Conservation (phyloP, 1,140 invertebrate species). For the Calosoma granatense region DNA sequence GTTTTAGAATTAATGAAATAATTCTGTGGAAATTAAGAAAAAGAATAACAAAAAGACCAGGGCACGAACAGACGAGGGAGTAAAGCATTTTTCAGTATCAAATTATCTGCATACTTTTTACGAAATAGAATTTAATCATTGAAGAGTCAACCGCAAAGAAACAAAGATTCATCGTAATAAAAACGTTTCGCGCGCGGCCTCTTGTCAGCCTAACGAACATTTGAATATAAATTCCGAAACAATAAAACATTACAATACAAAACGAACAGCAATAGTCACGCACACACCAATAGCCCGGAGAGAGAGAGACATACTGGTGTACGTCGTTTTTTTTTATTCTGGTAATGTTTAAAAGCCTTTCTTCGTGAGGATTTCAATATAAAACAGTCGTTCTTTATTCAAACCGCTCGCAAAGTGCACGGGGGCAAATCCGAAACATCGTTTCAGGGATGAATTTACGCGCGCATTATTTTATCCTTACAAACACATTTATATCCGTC, state of each 20-base stretch:
- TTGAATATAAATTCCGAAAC: conserved; percentile 6
- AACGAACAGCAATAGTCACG: neutral
- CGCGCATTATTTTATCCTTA: neutral
- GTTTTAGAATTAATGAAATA: too few relatives aligned
- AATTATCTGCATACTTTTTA: neutral
- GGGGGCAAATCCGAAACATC: neutral
- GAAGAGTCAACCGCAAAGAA: neutral
- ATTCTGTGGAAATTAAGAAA: too few relatives aligned
- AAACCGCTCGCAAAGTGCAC: neutral
- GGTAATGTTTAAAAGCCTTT: neutral
- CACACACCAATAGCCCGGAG: neutral
- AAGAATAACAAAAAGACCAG: too few relatives aligned
- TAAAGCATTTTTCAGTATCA: neutral
- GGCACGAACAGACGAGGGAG: too few relatives aligned
- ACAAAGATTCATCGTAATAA: conserved; percentile 3
- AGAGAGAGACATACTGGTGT: neutral
- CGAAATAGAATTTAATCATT: neutral
- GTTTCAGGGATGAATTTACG: neutral
- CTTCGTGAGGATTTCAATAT: neutral
- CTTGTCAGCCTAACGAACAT: conserved; percentile 1
- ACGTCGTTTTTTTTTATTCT: neutral
- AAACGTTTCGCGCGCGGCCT: neutral
- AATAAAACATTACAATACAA: neutral
- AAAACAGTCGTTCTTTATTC: neutral
- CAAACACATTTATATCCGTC: neutral